Evolutionary conservation across 2,888 invertebrate species (phyloP).

Genomic region (Epistrophella euchroma): DNA sequence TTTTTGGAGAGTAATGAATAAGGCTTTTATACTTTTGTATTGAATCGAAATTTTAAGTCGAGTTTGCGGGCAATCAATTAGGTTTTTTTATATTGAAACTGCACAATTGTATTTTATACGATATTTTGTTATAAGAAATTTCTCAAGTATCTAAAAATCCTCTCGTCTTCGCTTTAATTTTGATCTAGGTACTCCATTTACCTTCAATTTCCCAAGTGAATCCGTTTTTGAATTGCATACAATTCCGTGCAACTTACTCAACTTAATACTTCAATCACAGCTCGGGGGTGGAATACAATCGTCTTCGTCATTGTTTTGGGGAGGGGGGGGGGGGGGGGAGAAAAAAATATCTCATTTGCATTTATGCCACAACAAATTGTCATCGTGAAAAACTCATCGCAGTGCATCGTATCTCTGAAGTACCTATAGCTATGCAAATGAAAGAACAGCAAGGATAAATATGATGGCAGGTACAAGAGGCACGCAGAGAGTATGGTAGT

Average conservation of each 20-base stretch:
- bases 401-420: conserved; percentile 22
- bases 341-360: conserved; percentile 43
- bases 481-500: background rate
- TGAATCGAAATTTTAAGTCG: no score
- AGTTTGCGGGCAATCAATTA: background rate
- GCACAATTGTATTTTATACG: background rate
- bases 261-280: conserved; percentile 45
- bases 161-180: conserved; percentile 4
- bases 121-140: background rate
- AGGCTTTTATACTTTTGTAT: no score
- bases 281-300: background rate
- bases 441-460: background rate
- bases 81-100: background rate
- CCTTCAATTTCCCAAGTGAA: conserved; percentile 29
- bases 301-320: background rate
- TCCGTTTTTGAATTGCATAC: conserved; percentile 27
- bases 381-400: conserved; percentile 35
- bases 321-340: no score
- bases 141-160: background rate
- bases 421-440: conserved; percentile 35
- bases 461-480: background rate
- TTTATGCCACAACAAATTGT: conserved; percentile 52
- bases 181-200: conserved; percentile 12
- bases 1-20: no score
- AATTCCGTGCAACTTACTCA: conserved; percentile 39